Evolutionary conservation across 1,140 invertebrate genomes (phyloP).

Genomic region (Drosophila grimshawi): DNA sequence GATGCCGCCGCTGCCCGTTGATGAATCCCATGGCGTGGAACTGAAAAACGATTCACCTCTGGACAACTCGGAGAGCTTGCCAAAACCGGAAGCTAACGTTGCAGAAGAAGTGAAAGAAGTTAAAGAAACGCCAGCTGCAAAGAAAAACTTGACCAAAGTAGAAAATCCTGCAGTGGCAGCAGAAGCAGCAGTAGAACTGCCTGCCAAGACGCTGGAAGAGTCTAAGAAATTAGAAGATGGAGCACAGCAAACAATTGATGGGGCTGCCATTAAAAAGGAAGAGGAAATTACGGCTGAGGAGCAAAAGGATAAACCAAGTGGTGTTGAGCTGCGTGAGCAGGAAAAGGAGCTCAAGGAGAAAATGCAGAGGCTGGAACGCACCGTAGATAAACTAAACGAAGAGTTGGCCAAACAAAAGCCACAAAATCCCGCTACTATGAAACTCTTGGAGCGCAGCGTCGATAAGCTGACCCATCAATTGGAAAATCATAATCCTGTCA

Average conservation of each 20-base stretch:
- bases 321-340: slow-evolving; percentile 82
- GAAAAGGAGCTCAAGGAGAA: slow-evolving; percentile 86
- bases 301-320: slow-evolving; percentile 84
- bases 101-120: not conserved
- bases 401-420: slow-evolving; percentile 79
- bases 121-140: slow-evolving; percentile 6
- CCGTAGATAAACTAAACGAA: slow-evolving; percentile 85
- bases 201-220: not conserved
- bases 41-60: slow-evolving; percentile 19
- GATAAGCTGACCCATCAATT: slow-evolving; percentile 85
- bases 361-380: slow-evolving; percentile 85
- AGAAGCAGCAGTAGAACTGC: not conserved
- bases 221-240: not conserved
- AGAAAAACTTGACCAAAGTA: slow-evolving; percentile 25
- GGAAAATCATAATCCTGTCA: slow-evolving; percentile 71
- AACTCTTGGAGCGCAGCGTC: slow-evolving; percentile 85
- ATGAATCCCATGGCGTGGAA: slow-evolving; percentile 57
- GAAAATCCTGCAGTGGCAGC: not conserved
- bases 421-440: slow-evolving; percentile 76
- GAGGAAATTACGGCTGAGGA: slow-evolving; percentile 85
- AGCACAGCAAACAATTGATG: slow-evolving; percentile 61
- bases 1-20: slow-evolving; percentile 68
- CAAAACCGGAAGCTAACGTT: slow-evolving; percentile 6
- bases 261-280: slow-evolving; percentile 85
- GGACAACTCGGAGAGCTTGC: slow-evolving; percentile 7